Conservation (phyloP, 1,140 invertebrate genomes). For the Dendrolimus kikuchii region DNA sequence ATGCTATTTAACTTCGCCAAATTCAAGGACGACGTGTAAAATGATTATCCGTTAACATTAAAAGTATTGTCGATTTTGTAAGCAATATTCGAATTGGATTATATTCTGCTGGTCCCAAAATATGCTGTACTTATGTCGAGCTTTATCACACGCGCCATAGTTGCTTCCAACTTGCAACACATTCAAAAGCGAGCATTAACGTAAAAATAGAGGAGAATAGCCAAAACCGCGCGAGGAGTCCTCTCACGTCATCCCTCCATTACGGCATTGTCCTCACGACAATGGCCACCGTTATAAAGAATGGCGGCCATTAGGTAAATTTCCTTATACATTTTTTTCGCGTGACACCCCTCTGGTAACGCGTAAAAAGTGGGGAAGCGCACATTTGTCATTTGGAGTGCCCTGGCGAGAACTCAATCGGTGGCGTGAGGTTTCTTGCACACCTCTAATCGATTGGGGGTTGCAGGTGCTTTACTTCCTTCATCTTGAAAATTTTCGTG, state of each 20-base stretch:
- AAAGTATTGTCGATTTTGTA: too few relatives aligned
- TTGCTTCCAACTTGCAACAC: too few relatives aligned
- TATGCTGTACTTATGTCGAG: too few relatives aligned
- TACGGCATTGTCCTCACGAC: slow-evolving; percentile 64
- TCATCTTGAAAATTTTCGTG: too few relatives aligned
- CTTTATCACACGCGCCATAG: too few relatives aligned
- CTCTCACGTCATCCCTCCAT: slow-evolving; percentile 67
- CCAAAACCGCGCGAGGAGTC: slow-evolving; percentile 22
- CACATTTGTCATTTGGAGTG: slow-evolving; percentile 60
- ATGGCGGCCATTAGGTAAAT: slow-evolving; percentile 68
- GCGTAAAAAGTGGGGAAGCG: slow-evolving; percentile 54
- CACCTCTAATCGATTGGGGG: slow-evolving; percentile 30
- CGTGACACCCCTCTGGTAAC: slow-evolving; percentile 67
- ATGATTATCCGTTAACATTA: too few relatives aligned
- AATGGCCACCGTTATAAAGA: slow-evolving; percentile 65
- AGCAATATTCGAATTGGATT: too few relatives aligned
- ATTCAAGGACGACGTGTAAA: too few relatives aligned
- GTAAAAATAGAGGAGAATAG: slow-evolving; percentile 16
- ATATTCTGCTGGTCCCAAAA: too few relatives aligned
- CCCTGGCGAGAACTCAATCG: slow-evolving; percentile 54
- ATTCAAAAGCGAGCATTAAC: slow-evolving; percentile 1
- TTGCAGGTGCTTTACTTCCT: slow-evolving; percentile 8
- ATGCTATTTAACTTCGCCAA: too few relatives aligned
- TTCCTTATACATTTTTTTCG: slow-evolving; percentile 69
- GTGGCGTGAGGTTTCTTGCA: slow-evolving; percentile 37